phyloP scores from a whole-genome alignment of 2,888 invertebrate genomes.

The Megaustenia siamemsis region DNA sequence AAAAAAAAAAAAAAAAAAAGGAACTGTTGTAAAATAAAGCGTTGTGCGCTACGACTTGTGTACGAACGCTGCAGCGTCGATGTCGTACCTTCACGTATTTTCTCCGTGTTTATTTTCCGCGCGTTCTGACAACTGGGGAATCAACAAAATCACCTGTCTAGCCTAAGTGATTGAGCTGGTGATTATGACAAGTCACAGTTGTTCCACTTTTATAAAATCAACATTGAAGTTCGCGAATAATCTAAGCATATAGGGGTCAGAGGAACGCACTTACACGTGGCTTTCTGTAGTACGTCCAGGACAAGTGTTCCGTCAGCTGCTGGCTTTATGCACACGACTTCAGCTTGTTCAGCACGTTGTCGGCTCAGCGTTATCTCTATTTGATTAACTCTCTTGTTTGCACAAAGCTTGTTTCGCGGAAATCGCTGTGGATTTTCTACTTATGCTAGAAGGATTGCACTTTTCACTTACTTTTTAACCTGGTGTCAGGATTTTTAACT shows the following conservation, averaged over 20 bases:
- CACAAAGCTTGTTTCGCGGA: conserved; percentile 9
- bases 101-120: no score
- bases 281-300: not conserved
- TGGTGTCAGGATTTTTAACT: not conserved
- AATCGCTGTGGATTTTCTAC: not conserved
- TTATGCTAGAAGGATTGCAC: not conserved
- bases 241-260: not conserved
- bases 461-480: not conserved
- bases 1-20: no score
- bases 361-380: not conserved
- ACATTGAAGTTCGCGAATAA: not conserved
- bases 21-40: no score
- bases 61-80: no score
- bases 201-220: not conserved
- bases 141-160: no score
- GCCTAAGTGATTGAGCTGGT: no score
- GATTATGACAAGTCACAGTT: no score
- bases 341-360: not conserved
- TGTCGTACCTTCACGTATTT: no score
- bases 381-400: conserved; percentile 27
- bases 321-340: not conserved
- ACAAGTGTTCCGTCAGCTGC: conserved; percentile 9
- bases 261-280: not conserved
- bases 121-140: no score
- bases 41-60: no score